These are phyloP conservation scores for Dryobota labecula DNA, from an alignment of 2,888 invertebrate genomes.

Conservation along the genomic window DNA sequence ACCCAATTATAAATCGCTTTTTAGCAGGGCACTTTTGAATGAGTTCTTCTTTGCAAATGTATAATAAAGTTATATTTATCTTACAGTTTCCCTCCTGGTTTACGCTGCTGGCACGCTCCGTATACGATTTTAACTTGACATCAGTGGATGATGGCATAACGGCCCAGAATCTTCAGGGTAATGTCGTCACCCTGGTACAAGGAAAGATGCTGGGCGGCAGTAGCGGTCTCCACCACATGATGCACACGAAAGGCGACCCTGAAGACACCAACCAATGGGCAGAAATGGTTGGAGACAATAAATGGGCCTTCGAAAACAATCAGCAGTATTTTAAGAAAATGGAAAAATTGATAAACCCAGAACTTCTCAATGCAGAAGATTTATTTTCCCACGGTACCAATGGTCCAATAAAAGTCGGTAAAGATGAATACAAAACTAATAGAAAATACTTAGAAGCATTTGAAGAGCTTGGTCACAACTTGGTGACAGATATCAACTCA, in stretches of 20 bases:
- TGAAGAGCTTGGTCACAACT: slow-evolving; percentile 28
- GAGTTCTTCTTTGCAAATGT: not conserved
- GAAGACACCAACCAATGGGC: slow-evolving; percentile 42
- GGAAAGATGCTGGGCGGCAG: slow-evolving; percentile 45
- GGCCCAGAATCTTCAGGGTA: slow-evolving; percentile 32
- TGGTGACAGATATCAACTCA: slow-evolving; percentile 26
- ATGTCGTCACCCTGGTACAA: slow-evolving; percentile 18
- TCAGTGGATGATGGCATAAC: slow-evolving; percentile 33
- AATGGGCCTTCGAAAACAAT: slow-evolving; percentile 30
- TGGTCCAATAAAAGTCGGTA: slow-evolving; percentile 25
- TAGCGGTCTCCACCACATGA: slow-evolving; percentile 37
- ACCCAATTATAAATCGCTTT: not conserved
- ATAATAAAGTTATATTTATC: not conserved
- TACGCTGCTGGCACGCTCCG: slow-evolving; percentile 21
- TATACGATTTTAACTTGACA: slow-evolving; percentile 37
- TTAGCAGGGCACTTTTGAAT: not conserved
- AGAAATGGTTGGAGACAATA: not conserved
- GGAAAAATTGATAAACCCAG: slow-evolving; percentile 15
- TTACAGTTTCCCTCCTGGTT: slow-evolving; percentile 27
- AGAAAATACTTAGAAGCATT: slow-evolving; percentile 27
- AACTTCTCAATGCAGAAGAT: slow-evolving; percentile 2
- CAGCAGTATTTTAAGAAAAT: slow-evolving; percentile 31
- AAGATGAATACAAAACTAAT: slow-evolving; percentile 10
- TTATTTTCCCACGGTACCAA: slow-evolving; percentile 16
- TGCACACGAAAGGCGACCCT: slow-evolving; percentile 31